phyloP scores from a whole-genome alignment of 2,113 vertebrate genomes.

The Aegotheles bennettii region DNA sequence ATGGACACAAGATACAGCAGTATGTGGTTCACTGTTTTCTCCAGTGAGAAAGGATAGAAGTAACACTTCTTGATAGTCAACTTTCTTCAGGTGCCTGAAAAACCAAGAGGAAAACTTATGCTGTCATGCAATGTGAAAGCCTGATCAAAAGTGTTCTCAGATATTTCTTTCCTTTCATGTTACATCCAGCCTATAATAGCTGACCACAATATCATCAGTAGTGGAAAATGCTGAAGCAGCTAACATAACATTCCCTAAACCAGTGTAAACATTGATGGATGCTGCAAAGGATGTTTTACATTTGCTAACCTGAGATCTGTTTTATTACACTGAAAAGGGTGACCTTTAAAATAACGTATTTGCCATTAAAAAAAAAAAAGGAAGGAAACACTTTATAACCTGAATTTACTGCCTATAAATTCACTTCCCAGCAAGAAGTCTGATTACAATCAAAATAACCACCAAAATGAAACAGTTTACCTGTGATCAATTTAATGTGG shows the following conservation, averaged over 20 bases:
- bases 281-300: slow-evolving; percentile 39
- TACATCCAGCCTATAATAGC: not conserved
- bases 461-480: slow-evolving; percentile 70
- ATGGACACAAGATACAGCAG: not conserved
- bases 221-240: slow-evolving; percentile 24
- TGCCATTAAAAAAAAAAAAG: slow-evolving; percentile 17
- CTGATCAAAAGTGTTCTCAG: not conserved
- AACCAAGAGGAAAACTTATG: not conserved
- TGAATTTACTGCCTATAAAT: slow-evolving; percentile 66
- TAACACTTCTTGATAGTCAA: not conserved
- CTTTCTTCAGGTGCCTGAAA: not conserved
- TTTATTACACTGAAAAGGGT: slow-evolving; percentile 61
- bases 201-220: slow-evolving; percentile 22
- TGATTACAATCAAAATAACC: slow-evolving; percentile 70
- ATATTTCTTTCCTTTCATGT: not conserved
- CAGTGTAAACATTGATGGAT: slow-evolving; percentile 31
- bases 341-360: slow-evolving; percentile 70
- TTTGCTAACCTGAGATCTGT: slow-evolving; percentile 26
- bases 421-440: slow-evolving; percentile 52
- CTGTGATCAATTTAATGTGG: slow-evolving; percentile 69
- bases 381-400: slow-evolving; percentile 48
- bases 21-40: not conserved
- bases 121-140: not conserved
- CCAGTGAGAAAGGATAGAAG: not conserved
- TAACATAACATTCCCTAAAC: slow-evolving; percentile 22